These are phyloP conservation scores for Luperina nickerlii DNA, from an alignment of 2,888 invertebrate genomes.

Conservation along the genomic window DNA sequence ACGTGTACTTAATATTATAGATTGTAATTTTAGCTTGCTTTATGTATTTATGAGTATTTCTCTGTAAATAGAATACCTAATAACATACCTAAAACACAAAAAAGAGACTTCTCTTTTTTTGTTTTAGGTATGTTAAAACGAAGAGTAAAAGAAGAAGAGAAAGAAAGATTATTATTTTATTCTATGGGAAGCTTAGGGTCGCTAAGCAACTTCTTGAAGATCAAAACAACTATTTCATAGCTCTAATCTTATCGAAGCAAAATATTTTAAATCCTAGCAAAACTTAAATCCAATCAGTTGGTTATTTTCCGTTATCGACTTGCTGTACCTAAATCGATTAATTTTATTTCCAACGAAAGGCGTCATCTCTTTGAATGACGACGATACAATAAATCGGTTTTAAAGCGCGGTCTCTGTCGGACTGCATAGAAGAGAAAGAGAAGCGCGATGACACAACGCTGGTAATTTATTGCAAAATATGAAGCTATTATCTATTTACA, in stretches of 20 bases:
- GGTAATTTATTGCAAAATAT: too few species aligned
- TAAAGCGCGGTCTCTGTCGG: too few species aligned
- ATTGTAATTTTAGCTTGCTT: not conserved
- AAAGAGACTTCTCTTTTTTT: too few species aligned
- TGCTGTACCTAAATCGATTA: not conserved
- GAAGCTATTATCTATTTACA: too few species aligned
- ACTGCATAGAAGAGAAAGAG: too few species aligned
- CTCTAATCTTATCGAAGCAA: not conserved
- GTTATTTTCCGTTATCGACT: not conserved
- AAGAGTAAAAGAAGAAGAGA: too few species aligned
- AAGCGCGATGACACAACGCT: too few species aligned
- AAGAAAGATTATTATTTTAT: too few species aligned
- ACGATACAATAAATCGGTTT: not conserved
- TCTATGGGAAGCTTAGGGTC: too few species aligned
- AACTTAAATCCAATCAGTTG: not conserved
- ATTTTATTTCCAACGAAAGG: constrained; percentile 8
- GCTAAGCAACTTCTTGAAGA: not conserved
- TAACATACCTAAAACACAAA: not conserved
- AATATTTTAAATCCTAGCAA: not conserved
- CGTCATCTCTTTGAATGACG: constrained; percentile 13
- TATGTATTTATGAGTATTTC: not conserved
- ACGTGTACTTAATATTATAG: too few species aligned
- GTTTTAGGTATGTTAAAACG: too few species aligned
- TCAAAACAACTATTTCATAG: not conserved
- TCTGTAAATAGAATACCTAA: not conserved